Percentiles rank a stretch among this genome's conserved stretches.
Conservation (phyloP, 2,113 vertebrate species). For the Solea senegalensis region DNA sequence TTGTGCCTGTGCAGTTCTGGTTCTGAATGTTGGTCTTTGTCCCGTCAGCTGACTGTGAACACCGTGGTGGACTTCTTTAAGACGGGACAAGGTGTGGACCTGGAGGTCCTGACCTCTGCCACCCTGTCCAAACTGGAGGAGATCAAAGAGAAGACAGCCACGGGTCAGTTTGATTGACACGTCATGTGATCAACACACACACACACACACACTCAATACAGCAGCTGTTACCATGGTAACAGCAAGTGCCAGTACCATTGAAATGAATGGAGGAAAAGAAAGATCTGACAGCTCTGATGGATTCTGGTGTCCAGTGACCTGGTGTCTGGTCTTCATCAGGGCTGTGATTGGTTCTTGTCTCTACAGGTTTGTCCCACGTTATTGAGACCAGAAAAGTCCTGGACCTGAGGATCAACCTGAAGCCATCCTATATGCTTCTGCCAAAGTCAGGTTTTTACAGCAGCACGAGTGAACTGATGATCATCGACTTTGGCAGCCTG, state of each 20-base stretch:
- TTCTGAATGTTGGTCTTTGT: neutral
- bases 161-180: conserved; percentile 77
- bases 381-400: conserved; percentile 96
- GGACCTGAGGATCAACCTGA: conserved; percentile 90
- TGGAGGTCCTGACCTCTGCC: conserved; percentile 91
- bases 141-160: conserved; percentile 94
- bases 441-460: conserved; percentile 90
- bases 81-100: conserved; percentile 87
- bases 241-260: too few species aligned
- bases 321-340: too few species aligned
- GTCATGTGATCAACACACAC: too few species aligned
- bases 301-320: too few species aligned
- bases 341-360: neutral
- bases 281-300: too few species aligned
- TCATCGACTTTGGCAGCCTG: conserved; percentile 94
- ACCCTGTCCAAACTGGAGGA: conserved; percentile 95
- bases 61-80: conserved; percentile 92
- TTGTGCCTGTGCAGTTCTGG: neutral
- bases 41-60: conserved; percentile 88
- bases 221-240: too few species aligned
- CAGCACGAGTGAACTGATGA: conserved; percentile 85
- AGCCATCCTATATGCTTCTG: conserved; percentile 93
- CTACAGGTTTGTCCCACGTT: conserved; percentile 89
- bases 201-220: too few species aligned
- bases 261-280: too few species aligned